These are phyloP conservation scores for Sarcophaga bullata DNA, from an alignment of 1,140 invertebrate genomes.

Conservation along the genomic window DNA sequence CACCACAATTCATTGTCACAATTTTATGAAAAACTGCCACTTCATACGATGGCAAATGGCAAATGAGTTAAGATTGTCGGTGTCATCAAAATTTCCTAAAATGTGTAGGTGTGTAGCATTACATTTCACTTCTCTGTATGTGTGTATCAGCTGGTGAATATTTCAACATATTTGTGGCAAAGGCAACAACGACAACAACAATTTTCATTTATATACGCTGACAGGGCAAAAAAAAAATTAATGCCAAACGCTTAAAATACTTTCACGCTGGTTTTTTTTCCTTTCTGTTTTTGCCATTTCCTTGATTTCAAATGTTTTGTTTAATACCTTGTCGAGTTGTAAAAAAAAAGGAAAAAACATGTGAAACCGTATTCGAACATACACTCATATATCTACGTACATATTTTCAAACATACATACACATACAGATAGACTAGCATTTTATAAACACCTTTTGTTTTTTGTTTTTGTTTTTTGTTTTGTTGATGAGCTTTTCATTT, in stretches of 20 bases:
- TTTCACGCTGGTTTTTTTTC: not conserved
- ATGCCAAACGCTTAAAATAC: slow-evolving; percentile 18
- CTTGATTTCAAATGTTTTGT: too few species aligned
- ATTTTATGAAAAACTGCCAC: not conserved
- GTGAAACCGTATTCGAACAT: too few species aligned
- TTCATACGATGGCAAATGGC: not conserved
- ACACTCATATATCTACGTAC: too few species aligned
- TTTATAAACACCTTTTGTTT: not conserved
- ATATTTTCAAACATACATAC: too few species aligned
- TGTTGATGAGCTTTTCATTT: slow-evolving; percentile 7
- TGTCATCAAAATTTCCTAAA: not conserved
- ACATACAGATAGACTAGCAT: not conserved
- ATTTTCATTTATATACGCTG: not conserved
- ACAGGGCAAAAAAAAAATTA: slow-evolving; percentile 12
- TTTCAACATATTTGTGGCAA: not conserved
- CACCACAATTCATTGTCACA: not conserved
- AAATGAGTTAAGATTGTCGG: not conserved
- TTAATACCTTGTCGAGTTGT: too few species aligned
- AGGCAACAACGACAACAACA: not conserved
- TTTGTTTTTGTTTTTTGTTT: too few species aligned
- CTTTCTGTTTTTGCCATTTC: not conserved
- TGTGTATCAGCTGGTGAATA: not conserved
- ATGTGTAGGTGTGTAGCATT: too few species aligned
- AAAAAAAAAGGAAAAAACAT: too few species aligned
- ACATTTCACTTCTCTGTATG: too few species aligned